phyloP scores from a whole-genome alignment of 2,113 vertebrate species.

The Tamias sibiricus region DNA sequence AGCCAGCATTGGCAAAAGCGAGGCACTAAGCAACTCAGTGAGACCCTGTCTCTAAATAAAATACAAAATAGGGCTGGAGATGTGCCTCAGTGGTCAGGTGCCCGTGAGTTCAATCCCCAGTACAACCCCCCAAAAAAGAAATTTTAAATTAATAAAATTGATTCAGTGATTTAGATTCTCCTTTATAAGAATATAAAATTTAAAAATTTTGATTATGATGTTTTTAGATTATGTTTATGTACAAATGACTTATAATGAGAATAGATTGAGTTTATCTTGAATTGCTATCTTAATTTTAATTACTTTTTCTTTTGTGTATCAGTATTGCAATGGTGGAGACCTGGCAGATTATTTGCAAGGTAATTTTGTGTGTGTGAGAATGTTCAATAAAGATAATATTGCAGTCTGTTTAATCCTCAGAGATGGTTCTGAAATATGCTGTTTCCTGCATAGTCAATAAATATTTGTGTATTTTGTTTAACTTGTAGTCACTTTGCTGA shows the following conservation, averaged over 20 bases:
- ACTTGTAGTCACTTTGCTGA: neutral
- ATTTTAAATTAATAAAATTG: conserved; percentile 39
- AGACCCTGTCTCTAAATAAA: no score
- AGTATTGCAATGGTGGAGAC: conserved; percentile 99
- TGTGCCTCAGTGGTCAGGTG: no score
- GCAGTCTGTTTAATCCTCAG: conserved; percentile 25
- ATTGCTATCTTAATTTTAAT: conserved; percentile 69
- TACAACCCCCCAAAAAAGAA: neutral
- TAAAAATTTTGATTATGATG: conserved; percentile 42
- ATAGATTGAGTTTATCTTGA: conserved; percentile 41
- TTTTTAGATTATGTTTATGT: conserved; percentile 42
- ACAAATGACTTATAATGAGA: neutral
- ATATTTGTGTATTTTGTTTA: conserved; percentile 34
- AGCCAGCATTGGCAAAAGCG: no score
- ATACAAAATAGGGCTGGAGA: no score
- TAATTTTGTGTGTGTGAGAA: conserved; percentile 83
- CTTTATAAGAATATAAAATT: conserved; percentile 50
- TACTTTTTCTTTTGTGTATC: conserved; percentile 79
- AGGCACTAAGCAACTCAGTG: no score
- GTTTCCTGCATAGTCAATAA: neutral
- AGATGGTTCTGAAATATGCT: conserved; percentile 22
- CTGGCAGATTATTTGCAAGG: conserved; percentile 99
- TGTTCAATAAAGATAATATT: neutral
- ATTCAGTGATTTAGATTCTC: conserved; percentile 26
- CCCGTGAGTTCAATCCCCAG: no score